phyloP scores from a whole-genome alignment of 2,113 vertebrate genomes.

The Atractosteus spatula region DNA sequence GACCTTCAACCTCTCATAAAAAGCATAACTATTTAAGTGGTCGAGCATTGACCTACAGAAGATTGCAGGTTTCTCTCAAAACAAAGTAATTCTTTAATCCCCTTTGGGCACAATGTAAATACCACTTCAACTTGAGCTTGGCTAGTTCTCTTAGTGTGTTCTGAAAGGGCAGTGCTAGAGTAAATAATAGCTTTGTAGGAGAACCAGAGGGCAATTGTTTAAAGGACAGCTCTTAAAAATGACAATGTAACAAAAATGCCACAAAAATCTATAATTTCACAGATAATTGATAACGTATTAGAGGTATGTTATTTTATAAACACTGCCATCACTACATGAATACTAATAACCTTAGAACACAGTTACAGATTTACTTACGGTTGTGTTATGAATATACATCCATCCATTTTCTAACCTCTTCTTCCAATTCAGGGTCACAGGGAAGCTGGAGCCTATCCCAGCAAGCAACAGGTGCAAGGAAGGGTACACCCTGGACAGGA shows the following conservation, averaged over 20 bases:
- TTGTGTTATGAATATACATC: too few relatives aligned
- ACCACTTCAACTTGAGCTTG: constrained; percentile 11
- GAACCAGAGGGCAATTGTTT: neutral
- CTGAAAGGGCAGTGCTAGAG: constrained; percentile 8
- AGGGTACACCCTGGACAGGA: too few relatives aligned
- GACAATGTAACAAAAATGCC: neutral
- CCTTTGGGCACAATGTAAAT: constrained; percentile 22
- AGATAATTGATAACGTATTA: too few relatives aligned
- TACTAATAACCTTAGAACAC: too few relatives aligned
- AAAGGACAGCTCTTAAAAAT: neutral
- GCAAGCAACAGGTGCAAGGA: too few relatives aligned
- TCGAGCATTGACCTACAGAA: constrained; percentile 18
- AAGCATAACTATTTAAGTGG: neutral
- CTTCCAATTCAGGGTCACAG: too few relatives aligned
- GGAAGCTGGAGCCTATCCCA: too few relatives aligned
- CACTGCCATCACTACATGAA: too few relatives aligned
- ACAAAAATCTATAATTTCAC: too few relatives aligned
- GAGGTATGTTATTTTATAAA: too few relatives aligned
- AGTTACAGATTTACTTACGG: too few relatives aligned
- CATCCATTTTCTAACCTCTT: too few relatives aligned
- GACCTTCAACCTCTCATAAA: neutral
- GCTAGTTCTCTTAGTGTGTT: neutral
- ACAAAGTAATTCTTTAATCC: constrained; percentile 25
- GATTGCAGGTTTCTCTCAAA: constrained; percentile 21
- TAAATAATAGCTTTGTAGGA: neutral